A percentile compares a stretch with the other conserved stretches of the same genome.
Evolutionary conservation across 1,140 invertebrate species (phyloP).

Genomic region (Lasaia peninsularis): DNA sequence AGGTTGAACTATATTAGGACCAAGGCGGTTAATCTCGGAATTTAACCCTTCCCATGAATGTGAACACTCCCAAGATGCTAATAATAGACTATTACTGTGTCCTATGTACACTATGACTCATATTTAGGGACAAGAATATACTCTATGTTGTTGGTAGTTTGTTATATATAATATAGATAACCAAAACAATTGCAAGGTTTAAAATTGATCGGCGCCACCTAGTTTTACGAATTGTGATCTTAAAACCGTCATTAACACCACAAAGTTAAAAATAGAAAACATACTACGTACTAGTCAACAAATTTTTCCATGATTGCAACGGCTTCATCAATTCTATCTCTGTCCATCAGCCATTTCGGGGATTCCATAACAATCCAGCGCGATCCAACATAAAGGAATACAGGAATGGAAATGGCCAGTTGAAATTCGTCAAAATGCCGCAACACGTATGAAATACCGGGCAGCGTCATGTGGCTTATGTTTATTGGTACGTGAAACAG

Average conservation of each 20-base stretch:
- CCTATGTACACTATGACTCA: too few relatives aligned
- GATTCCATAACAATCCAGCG: conserved; percentile 49
- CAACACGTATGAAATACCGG: conserved; percentile 50
- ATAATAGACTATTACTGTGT: too few relatives aligned
- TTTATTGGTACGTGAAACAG: conserved; percentile 48
- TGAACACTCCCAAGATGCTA: too few relatives aligned
- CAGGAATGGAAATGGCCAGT: conserved; percentile 46
- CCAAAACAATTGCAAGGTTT: too few relatives aligned
- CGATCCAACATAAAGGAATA: conserved; percentile 36
- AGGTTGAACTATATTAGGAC: too few relatives aligned
- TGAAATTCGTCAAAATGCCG: conserved; percentile 48
- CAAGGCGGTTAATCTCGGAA: too few relatives aligned
- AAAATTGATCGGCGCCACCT: too few relatives aligned
- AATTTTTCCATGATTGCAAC: conserved; percentile 41
- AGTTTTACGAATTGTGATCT: too few relatives aligned
- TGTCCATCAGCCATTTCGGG: conserved; percentile 59
- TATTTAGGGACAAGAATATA: too few relatives aligned
- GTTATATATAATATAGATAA: too few relatives aligned
- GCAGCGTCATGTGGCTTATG: conserved; percentile 44
- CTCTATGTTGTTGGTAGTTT: too few relatives aligned
- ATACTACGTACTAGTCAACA: conserved; percentile 47
- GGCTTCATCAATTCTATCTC: conserved; percentile 35
- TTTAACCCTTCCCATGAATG: too few relatives aligned
- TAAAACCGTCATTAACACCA: not conserved
- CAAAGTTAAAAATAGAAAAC: not conserved